These are phyloP conservation scores for Scytalopus superciliaris DNA, from an alignment of 2,113 vertebrate species.

Conservation along the genomic window DNA sequence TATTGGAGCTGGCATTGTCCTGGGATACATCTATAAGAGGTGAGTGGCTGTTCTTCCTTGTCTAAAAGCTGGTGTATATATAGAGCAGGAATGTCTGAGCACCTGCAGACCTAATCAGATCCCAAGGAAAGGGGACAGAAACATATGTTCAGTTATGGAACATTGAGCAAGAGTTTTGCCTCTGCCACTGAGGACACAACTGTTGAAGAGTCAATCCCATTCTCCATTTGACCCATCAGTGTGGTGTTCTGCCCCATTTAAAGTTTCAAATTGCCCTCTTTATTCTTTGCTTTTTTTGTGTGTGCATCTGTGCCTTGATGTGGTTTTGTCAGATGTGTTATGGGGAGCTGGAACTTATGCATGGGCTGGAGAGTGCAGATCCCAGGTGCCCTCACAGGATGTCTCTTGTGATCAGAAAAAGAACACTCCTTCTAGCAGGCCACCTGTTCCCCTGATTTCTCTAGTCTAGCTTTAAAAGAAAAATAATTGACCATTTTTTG, in stretches of 20 bases:
- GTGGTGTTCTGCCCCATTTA: background rate
- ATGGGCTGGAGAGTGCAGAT: background rate
- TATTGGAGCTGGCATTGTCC: slow-evolving; percentile 85
- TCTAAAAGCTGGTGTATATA: background rate
- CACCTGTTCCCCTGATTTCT: background rate
- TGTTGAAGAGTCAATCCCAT: background rate
- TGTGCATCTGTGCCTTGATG: background rate
- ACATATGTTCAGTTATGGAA: background rate
- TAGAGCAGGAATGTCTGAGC: background rate
- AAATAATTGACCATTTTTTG: background rate
- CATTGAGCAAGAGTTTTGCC: background rate
- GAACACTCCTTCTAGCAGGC: background rate
- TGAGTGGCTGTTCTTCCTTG: slow-evolving; percentile 57
- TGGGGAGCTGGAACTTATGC: background rate
- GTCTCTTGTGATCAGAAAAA: background rate
- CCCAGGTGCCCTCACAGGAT: background rate
- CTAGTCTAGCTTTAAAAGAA: background rate
- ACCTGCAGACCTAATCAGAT: background rate
- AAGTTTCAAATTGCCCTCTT: background rate
- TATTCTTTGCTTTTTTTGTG: background rate
- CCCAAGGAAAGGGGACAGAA: background rate
- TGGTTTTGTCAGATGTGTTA: background rate
- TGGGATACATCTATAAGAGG: slow-evolving; percentile 96
- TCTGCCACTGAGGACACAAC: background rate
- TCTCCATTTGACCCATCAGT: background rate